Base-by-base conservation (phyloP, 1,140 invertebrate genomes). In the Cardiocondyla obscurior region DNA sequence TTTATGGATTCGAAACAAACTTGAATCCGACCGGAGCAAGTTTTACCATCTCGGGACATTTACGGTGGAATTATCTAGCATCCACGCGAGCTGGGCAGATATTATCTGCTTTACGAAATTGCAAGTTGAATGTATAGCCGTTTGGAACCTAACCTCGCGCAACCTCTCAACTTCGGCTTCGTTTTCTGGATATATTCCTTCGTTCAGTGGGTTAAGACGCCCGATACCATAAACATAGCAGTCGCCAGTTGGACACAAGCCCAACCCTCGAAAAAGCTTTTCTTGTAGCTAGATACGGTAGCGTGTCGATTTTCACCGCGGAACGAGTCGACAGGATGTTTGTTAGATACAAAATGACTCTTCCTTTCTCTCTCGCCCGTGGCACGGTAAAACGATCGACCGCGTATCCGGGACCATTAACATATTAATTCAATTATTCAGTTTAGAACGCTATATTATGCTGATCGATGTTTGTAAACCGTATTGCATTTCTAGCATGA, bases 211-310 rank as follows among this genome's bases (percentile, higher is more conserved):
- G 82, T 89, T 90, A 90, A 89, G 85, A 90, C 51, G 87, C 73
- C 67, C 55, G 76, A 65, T 64, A 86, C 84, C 87, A 90, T 91
- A 90, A 91, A 91, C 89, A 91, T 87, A 70, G 67, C 51, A 62
- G 67, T 70, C 67, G 65, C 51, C 51, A 85, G 65, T 88, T 88
- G 86, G 86, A 88, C 46, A 33, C 70, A 77, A 88, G 86, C 85
- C 86, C 86, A 87, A 53, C 72, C 42, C 46, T 69, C 39, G 62
- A 60, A 85, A 83, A 88, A 79, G n/a, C n/a, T 79, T 88, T 88
- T 88, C 86, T 88, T 83, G 58, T 83, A 57, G 58, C 46, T 65
- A 73, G 39, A 87, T 82, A 76, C 70, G 53, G 22, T 49, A 60
- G 55, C 70, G 81, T 28, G 84, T 86, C 77, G 77, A 86, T 88